Evolutionary conservation across 1,140 invertebrate genomes (phyloP), one percentile per base, ranked within the genome.

Genomic region (Adelges cooleyi): DNA sequence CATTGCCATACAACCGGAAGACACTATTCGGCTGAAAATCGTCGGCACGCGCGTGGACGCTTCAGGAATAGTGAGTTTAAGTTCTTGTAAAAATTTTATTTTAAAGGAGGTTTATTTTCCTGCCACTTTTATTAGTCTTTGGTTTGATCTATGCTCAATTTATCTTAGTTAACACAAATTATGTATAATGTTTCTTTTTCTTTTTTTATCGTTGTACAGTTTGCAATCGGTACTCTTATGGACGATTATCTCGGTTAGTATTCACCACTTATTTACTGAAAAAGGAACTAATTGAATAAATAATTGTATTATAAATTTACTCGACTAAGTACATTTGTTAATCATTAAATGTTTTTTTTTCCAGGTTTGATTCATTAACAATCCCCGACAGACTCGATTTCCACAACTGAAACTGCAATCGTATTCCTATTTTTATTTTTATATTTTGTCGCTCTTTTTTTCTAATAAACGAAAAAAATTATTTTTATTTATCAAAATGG

Each of bases 1-100:
- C 78, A 83, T 93, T 65, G 90, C 96, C 25, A 99, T 99, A 72
- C 92, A 95, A 73, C 88, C 90, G 70, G 95, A 98, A 77, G 95
- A 98, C 80, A 95, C 97, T 77, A 98, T 99, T 70, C 80, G 96
- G 80, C 75, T 95, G 11, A 99, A 98, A 81, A 95, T 99, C 74
- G 95, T 99, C 48, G 95, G 96, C 50, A 98, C 94, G 3, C 82
- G 95, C 76, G 94, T 99, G 2, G 96, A 99, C 79, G 95, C 96
- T 1, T 85, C 83, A 65, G 86, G 87, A 74, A 90, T 90, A 77
- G 87, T 90, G 79, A 86, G 85, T 83, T 67, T 65, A 42, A 11
- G 11, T 11, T 20, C 25, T n/a, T n/a, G 46, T 22, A 8, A 8
- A 11, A 50, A 10, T 51, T 50, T 29, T 8, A 22, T 36, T 17